Base-by-base conservation (phyloP, 2,113 vertebrate species). In the Corythornis vintsioides region DNA sequence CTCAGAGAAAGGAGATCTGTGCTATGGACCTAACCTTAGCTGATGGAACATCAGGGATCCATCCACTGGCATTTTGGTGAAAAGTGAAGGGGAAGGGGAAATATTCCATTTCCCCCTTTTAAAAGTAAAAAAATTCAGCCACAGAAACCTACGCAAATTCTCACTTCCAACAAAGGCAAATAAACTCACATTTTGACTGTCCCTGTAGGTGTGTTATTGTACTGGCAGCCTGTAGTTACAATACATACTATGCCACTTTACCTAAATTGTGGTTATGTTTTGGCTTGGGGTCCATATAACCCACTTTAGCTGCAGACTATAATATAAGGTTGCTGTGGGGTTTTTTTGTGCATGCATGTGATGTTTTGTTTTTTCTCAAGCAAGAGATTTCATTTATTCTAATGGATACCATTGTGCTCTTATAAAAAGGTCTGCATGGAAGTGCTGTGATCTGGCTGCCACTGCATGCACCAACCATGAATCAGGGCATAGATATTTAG, bases 361-460 rank as follows among this genome's bases (percentile, higher is more conserved):
- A 31, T n/a, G 7, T 79, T 96, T 81, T 89, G 71, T 55, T 94
- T 92, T 81, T 60, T 13, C 33, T 65, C 48, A 89, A 88, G 60
- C 9, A 31, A 79, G 65, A 78, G 73, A 66, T 86, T 92, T 86
- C 7, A 61, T 94, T 92, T 92, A 24, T 94, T 93, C 91, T 88
- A 90, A 69, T 0, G 13, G 53, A 64, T 60, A 77, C 85, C 1
- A 6, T 94, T 80, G 75, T 63, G 86, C 47, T 94, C 38, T 80
- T 91, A 69, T 47, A 47, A 92, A 93, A 91, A 94, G 40, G 42
- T 76, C 76, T 86, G 61, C 72, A n/a, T 71, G 85, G 80, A 93
- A 83, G 78, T 73, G 73, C 89, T 93, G 94, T 94, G 94, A 94
- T 93, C 90, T 95, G 94, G 81, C 86, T 95, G 88, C 76, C 45